Conservation (phyloP, 2,888 invertebrate genomes). For the Ophion slaviceki region DNA sequence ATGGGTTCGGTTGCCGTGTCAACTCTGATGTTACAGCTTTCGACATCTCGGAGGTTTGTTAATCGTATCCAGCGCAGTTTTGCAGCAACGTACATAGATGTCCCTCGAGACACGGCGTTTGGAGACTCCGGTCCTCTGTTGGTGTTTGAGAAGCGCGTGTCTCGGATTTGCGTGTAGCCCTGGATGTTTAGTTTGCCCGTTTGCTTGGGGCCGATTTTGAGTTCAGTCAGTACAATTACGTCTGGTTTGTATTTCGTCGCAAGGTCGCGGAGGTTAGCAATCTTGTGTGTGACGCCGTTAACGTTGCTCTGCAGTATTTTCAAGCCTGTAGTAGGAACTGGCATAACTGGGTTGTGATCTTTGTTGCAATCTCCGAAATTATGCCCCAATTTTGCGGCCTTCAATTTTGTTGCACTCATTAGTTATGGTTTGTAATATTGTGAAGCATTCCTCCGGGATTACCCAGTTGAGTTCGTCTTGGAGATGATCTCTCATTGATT, state of each 20-base stretch:
- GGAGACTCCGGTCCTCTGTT: constrained; percentile 12
- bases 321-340: constrained; percentile 4
- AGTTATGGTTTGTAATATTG: not conserved
- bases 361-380: constrained; percentile 4
- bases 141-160: not conserved
- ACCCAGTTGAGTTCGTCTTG: constrained; percentile 4
- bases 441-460: no score
- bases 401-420: constrained; percentile 1
- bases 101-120: constrained; percentile 9
- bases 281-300: constrained; percentile 2
- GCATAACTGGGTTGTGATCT: not conserved
- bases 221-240: not conserved
- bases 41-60: no score
- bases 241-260: constrained; percentile 6
- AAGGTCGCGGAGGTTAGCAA: not conserved
- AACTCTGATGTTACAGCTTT: no score
- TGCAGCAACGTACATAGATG: not conserved
- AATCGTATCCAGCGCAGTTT: not conserved
- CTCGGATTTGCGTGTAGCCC: constrained; percentile 4
- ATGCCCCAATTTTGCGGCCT: constrained; percentile 5
- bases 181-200: not conserved
- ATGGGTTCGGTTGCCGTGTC: no score
- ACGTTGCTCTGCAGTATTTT: constrained; percentile 6
- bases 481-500: constrained; percentile 10
- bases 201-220: constrained; percentile 9